Base-by-base conservation (phyloP, 2,888 invertebrate genomes). In the Drosophila borealis region DNA sequence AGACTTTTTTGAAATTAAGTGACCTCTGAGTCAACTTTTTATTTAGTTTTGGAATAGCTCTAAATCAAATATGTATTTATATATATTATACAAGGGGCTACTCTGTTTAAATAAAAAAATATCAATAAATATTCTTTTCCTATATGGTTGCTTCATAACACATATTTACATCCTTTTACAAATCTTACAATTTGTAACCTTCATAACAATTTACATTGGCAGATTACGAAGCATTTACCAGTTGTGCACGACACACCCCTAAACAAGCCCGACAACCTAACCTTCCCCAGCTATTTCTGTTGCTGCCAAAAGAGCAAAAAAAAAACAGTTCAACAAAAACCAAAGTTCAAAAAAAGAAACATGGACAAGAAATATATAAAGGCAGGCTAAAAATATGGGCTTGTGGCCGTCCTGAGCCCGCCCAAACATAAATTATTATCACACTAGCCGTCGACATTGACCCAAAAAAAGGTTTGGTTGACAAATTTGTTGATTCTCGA, bases 371-470 rank as follows among this genome's bases (percentile, higher is more conserved):
- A 70, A 70, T 55, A 65, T 55, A 65, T 46, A 29, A 34, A 44
- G 39, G 41, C 36, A 50, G 50, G 19, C 50, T 14, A 19, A 36
- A 14, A 50, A 21, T 8, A 21, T 11, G 13, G 36, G 34, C 14
- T 54, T 70, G 54, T 51, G 65, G 57, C 39, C 48, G 34, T 19
- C 36, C 11, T 37, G 55, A 60, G 55, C 17, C 42, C 50, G 19
- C 19, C 56, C 25, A 42, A 59, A 60, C 70, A 70, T 65, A 74
- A 70, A 74, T 75, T 75, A 69, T 75, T 70, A 69, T 70, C 59
- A 64, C 77, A 64, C 67, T 64, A 67, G 50, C 39, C 62, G 44
- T 25, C 68, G 70, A 67, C 77, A 77, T 71, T 78, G 77, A 78
- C 77, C 77, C 74, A 78, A 19, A 29, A 46, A 53, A 60, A 21